Percentiles rank a stretch among this genome's conserved stretches.
Evolutionary conservation across 2,888 invertebrate genomes (phyloP).

Genomic region (Gymnoscelis rufifasciata): DNA sequence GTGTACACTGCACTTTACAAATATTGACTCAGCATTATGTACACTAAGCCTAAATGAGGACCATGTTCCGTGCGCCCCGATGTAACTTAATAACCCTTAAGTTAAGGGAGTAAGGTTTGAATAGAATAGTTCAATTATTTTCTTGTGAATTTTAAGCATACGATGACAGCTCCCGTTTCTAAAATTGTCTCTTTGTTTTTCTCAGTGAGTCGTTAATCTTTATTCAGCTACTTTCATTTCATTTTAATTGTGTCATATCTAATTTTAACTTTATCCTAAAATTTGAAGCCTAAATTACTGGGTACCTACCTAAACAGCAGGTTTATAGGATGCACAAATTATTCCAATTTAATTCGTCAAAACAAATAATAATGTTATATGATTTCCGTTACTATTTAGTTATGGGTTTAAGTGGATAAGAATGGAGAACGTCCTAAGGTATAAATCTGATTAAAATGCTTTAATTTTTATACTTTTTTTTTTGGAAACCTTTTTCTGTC

Average conservation of each 20-base stretch:
- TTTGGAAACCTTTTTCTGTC: too few relatives aligned
- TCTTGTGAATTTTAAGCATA: slow-evolving; percentile 11
- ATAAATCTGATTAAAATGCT: too few relatives aligned
- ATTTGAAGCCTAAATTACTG: too few relatives aligned
- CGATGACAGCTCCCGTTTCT: slow-evolving; percentile 62
- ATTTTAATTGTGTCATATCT: slow-evolving; percentile 24
- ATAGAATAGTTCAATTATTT: slow-evolving; percentile 19
- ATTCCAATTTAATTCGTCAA: too few relatives aligned
- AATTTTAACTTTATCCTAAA: too few relatives aligned
- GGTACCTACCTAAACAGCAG: not conserved
- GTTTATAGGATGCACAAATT: too few relatives aligned
- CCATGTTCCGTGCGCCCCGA: slow-evolving; percentile 31
- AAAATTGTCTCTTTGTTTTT: slow-evolving; percentile 54
- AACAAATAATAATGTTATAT: too few relatives aligned
- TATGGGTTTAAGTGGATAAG: too few relatives aligned
- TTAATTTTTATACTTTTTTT: too few relatives aligned
- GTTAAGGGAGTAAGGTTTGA: slow-evolving; percentile 22
- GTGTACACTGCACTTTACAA: slow-evolving; percentile 45
- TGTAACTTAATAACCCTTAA: slow-evolving; percentile 10
- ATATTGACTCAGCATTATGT: slow-evolving; percentile 61
- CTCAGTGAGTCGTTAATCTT: slow-evolving; percentile 55
- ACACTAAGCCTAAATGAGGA: slow-evolving; percentile 46
- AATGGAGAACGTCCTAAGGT: too few relatives aligned
- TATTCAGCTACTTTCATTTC: slow-evolving; percentile 37
- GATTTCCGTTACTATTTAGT: too few relatives aligned